phyloP scores from a whole-genome alignment of 1,140 invertebrate species.

The Saccostrea glomerata region DNA sequence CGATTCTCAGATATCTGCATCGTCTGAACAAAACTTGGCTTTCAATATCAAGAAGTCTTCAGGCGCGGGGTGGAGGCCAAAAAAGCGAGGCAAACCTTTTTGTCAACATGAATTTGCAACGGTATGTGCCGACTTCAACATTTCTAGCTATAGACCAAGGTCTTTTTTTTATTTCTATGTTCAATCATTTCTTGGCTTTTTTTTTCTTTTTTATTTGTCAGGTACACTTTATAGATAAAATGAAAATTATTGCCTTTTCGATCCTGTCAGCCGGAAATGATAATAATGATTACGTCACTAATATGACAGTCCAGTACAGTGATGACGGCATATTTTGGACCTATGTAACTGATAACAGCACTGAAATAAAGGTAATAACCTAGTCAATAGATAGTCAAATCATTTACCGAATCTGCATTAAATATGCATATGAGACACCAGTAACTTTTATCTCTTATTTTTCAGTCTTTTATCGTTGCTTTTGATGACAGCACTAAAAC shows the following conservation, averaged over 20 bases:
- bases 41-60: conserved; percentile 3
- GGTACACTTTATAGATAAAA: conserved; percentile 27
- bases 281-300: conserved; percentile 44
- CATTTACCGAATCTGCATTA: neutral
- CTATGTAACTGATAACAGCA: conserved; percentile 14
- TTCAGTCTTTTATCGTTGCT: conserved; percentile 26
- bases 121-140: neutral
- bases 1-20: conserved; percentile 16
- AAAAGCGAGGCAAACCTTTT: conserved; percentile 30
- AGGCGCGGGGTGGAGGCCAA: conserved; percentile 23
- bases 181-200: neutral
- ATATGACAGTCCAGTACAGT: conserved; percentile 33
- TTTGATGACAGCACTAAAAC: conserved; percentile 42
- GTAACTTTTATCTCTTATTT: neutral
- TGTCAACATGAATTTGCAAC: conserved; percentile 35
- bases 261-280: conserved; percentile 6
- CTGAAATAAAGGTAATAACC: neutral
- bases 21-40: conserved; percentile 16
- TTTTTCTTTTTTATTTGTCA: neutral
- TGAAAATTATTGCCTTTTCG: neutral
- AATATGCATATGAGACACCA: neutral
- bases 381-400: neutral
- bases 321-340: conserved; percentile 22
- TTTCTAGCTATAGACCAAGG: no score
- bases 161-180: no score